These are phyloP conservation scores for Magallana gigas DNA, from an alignment of 1,140 invertebrate species.

Conservation along the genomic window DNA sequence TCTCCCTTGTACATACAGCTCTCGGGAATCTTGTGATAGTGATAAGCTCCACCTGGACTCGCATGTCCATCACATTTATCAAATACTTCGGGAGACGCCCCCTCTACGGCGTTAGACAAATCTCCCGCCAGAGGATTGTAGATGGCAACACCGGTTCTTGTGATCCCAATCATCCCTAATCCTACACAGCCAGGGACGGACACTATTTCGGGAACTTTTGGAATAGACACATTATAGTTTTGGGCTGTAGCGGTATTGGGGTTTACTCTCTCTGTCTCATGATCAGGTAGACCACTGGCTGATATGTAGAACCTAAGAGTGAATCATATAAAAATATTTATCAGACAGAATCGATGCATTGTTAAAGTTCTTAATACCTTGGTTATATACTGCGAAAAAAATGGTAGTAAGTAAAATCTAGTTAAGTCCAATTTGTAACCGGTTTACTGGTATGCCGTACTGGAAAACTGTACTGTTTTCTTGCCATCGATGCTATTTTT, in stretches of 20 bases:
- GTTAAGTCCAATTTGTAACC: no score
- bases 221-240: constrained; percentile 39
- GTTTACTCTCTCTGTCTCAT: constrained; percentile 13
- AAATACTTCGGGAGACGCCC: constrained; percentile 2
- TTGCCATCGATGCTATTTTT: no score
- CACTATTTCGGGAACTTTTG: constrained; percentile 8
- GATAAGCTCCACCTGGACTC: constrained; percentile 37
- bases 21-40: constrained; percentile 55
- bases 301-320: constrained; percentile 1
- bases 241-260: constrained; percentile 7
- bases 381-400: no score
- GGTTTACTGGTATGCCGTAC: no score
- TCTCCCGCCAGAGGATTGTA: constrained; percentile 15
- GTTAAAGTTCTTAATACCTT: no score
- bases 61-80: constrained; percentile 55
- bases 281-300: constrained; percentile 38
- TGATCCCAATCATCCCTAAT: constrained; percentile 41
- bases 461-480: no score
- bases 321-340: no score
- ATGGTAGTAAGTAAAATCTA: no score
- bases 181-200: constrained; percentile 16
- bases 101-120: constrained; percentile 37
- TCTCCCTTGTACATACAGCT: constrained; percentile 50
- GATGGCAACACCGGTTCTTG: constrained; percentile 47
- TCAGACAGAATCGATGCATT: no score